Evolutionary conservation across 2,888 invertebrate species (phyloP), one percentile per base, ranked within the genome.

Genomic region (Falcaria lacertinaria): DNA sequence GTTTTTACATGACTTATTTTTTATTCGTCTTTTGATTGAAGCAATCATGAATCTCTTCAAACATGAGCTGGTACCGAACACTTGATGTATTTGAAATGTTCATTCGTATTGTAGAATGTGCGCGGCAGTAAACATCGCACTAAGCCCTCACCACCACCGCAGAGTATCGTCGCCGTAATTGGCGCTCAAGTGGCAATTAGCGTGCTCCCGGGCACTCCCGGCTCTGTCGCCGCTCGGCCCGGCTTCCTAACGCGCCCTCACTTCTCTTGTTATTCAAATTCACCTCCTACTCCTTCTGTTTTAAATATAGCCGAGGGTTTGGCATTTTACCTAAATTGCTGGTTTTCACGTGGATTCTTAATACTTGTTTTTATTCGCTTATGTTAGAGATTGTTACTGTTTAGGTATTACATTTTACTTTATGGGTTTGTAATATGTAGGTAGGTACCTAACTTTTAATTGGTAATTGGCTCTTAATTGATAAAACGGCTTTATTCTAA

Each of bases 111-210:
- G 7, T 28, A 7, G 2, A 11, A 11, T 8, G 11, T 28, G 28
- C 7, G 28, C 28, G 28, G 11, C 28, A 28, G 28, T 28, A 28
- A 28, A 28, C 28, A 28, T 28, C 8, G 28, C 28, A 37, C 37
- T 37, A 37, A 37, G 37, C 1, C 37, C 37, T 39, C 40, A 44
- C 44, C 47, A 39, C 51, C 43, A 41, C 48, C 41, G 48, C 55
- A 45, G 49, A 54, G 58, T 72, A 73, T 71, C 73, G 73, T 71
- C 72, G 60, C 60, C 74, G 77, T 84, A 85, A 86, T 86, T 86
- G 85, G 78, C 70, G 74, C 79, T 80, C 64, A 68, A 85, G 84
- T 80, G 84, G 77, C 83, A 85, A 87, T 85, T 87, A 84, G 75
- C 69, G 66, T 63, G 64, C 76, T 69, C 78, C 80, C 65, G 64